A percentile compares a stretch with the other conserved stretches of the same genome.
These are phyloP conservation scores for Dicrostonyx torquatus DNA, from an alignment of 2,797 vertebrate genomes.

Conservation along the genomic window DNA sequence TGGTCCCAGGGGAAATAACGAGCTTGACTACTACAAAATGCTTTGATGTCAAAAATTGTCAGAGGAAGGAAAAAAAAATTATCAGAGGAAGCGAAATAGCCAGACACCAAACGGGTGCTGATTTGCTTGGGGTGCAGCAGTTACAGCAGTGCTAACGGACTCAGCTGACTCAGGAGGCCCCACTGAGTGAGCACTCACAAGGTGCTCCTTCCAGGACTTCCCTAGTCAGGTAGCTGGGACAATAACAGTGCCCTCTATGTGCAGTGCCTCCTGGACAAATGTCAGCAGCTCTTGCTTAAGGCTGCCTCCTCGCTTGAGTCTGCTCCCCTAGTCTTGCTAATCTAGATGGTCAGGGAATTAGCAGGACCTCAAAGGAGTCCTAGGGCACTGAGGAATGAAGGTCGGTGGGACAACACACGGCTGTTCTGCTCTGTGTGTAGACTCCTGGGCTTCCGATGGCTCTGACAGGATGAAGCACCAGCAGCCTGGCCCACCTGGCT, in stretches of 20 bases:
- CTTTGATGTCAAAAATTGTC: constrained; percentile 21
- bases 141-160: not conserved
- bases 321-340: not conserved
- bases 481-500: not conserved
- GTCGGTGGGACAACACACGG: fast-evolving
- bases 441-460: fast-evolving
- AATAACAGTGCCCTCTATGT: too few relatives aligned
- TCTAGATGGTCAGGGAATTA: not conserved
- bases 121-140: not conserved
- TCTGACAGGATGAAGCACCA: not conserved
- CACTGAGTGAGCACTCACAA: not conserved
- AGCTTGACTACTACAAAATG: not conserved
- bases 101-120: not conserved
- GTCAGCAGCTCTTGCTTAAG: not conserved
- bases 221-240: fast-evolving
- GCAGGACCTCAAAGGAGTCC: not conserved
- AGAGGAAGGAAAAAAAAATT: not conserved
- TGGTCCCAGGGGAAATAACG: constrained; percentile 39
- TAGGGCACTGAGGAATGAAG: not conserved
- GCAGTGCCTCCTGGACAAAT: not conserved
- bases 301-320: not conserved
- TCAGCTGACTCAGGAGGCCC: too few relatives aligned
- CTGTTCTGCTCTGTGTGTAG: not conserved
- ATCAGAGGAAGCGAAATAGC: not conserved
- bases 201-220: not conserved